These are phyloP conservation scores for Apocheima hispidaria DNA, from an alignment of 2,888 invertebrate species.

Conservation along the genomic window DNA sequence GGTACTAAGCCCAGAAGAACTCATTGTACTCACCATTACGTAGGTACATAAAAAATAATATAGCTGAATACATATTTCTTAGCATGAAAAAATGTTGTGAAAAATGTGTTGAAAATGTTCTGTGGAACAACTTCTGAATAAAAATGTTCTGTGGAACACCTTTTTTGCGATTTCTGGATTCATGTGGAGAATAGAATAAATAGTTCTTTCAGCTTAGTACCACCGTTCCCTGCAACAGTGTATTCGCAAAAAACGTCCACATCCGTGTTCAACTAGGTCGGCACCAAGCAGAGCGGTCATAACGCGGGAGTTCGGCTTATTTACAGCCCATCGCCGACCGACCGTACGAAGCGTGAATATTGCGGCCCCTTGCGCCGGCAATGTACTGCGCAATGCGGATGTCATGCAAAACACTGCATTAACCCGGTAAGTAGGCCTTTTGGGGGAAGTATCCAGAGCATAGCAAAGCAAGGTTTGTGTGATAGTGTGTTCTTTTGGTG, in stretches of 20 bases:
- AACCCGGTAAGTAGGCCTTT: conserved; percentile 8
- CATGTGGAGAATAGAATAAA: no score
- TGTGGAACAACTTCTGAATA: no score
- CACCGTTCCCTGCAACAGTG: no score
- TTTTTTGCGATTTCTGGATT: no score
- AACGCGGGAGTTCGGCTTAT: conserved; percentile 27
- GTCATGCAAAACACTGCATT: conserved; percentile 40
- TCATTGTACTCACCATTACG: no score
- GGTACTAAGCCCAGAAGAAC: no score
- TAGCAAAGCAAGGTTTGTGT: neutral
- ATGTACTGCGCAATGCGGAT: conserved; percentile 45
- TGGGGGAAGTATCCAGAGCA: neutral
- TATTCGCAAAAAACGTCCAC: conserved; percentile 5
- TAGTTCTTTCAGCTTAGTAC: no score
- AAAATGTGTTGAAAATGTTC: no score
- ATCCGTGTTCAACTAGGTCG: conserved; percentile 11
- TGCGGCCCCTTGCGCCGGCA: conserved; percentile 23
- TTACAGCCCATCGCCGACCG: conserved; percentile 36
- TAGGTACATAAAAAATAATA: no score
- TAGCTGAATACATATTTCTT: no score
- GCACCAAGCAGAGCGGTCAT: conserved; percentile 15
- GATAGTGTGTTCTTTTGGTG: neutral
- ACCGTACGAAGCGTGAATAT: conserved; percentile 24
- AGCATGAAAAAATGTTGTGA: no score
- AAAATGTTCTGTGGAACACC: no score